phyloP scores from a whole-genome alignment of 2,113 vertebrate genomes.

The Phalacrocorax pelagicus region DNA sequence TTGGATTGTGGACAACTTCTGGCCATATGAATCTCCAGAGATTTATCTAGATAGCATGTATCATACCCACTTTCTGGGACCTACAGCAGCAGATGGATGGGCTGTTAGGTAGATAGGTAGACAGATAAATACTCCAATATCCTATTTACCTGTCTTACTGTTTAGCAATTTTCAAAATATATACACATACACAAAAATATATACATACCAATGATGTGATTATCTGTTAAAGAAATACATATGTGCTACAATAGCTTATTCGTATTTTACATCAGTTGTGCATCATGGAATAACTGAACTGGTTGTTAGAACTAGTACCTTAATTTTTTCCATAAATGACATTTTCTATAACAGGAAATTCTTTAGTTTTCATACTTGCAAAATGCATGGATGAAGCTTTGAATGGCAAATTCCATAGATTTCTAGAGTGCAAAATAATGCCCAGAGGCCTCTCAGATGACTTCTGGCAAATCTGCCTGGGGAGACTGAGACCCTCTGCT shows the following conservation, averaged over 20 bases:
- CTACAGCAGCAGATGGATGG: background rate
- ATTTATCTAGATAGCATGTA: background rate
- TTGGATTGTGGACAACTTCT: background rate
- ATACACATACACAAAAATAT: background rate
- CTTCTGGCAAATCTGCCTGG: background rate
- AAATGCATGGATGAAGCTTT: background rate
- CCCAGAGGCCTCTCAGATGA: no score
- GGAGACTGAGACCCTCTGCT: background rate
- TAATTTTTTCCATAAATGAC: background rate
- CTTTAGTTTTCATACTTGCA: background rate
- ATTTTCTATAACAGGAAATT: background rate
- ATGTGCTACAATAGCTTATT: background rate
- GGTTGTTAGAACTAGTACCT: background rate
- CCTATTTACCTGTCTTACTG: background rate
- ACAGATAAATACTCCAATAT: background rate
- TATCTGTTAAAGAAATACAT: background rate
- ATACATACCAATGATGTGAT: background rate
- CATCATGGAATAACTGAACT: background rate
- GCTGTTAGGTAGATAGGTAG: background rate
- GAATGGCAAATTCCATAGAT: background rate
- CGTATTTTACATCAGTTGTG: background rate
- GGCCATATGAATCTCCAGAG: background rate
- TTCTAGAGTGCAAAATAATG: background rate
- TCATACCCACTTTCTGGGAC: background rate
- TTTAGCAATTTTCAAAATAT: background rate